Evolutionary conservation across 1,140 invertebrate species (phyloP).

Genomic region (Thrips palmi): DNA sequence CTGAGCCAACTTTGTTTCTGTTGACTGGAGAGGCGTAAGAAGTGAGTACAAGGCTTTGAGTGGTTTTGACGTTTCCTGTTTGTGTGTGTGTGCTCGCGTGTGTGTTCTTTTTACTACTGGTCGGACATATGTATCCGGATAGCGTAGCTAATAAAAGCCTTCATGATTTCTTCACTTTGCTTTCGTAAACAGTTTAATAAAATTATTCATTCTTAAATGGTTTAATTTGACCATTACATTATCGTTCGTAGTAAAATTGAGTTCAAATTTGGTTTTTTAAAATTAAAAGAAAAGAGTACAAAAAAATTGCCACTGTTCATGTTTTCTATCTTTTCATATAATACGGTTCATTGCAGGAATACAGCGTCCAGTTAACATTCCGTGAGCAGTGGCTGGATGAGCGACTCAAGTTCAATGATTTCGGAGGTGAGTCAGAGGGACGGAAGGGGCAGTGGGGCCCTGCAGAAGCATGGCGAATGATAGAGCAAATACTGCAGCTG

Average conservation of each 20-base stretch:
- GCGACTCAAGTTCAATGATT: slow-evolving; percentile 74
- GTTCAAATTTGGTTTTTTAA: too few species aligned
- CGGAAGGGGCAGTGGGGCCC: background rate
- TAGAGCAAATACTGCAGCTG: too few species aligned
- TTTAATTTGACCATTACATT: slow-evolving; percentile 2
- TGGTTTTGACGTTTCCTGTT: slow-evolving; percentile 2
- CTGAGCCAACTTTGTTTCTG: background rate
- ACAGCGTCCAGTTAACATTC: slow-evolving; percentile 88
- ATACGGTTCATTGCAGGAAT: slow-evolving; percentile 43
- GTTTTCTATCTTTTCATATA: slow-evolving; percentile 1
- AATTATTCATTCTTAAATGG: slow-evolving; percentile 7
- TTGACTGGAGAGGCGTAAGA: background rate
- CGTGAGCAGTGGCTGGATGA: slow-evolving; percentile 92
- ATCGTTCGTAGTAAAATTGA: too few species aligned
- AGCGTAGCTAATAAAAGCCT: background rate
- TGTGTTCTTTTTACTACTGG: slow-evolving; percentile 11
- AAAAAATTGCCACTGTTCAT: background rate
- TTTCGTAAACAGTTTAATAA: slow-evolving; percentile 4
- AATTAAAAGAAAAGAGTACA: slow-evolving; percentile 1
- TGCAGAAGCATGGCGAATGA: too few species aligned
- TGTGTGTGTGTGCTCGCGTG: slow-evolving; percentile 12
- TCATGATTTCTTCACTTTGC: slow-evolving; percentile 4
- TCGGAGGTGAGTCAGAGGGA: slow-evolving; percentile 39
- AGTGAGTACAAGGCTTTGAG: background rate
- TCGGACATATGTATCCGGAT: too few species aligned